These are phyloP conservation scores for Austrolebias charrua DNA, from an alignment of 2,797 vertebrate species.

Conservation along the genomic window DNA sequence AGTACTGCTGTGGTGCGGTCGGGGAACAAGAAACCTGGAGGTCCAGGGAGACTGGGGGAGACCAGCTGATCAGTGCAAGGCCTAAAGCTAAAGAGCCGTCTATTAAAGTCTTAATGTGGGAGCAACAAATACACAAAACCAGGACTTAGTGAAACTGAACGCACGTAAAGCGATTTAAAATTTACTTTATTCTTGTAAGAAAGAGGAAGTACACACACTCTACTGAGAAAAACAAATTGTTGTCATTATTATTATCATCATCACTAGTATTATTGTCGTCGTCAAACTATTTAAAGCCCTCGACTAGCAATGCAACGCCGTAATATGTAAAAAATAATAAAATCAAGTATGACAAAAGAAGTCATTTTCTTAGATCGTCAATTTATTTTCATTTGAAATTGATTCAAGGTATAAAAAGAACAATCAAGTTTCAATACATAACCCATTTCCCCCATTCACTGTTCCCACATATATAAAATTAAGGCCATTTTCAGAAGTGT, in stretches of 20 bases:
- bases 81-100: neutral
- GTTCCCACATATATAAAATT: conserved; percentile 80
- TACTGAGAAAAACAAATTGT: conserved; percentile 54
- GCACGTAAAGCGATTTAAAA: conserved; percentile 61
- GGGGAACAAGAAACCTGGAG: conserved; percentile 74
- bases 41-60: conserved; percentile 62
- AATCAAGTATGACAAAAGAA: conserved; percentile 62
- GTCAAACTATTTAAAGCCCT: conserved; percentile 42
- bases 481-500: conserved; percentile 81
- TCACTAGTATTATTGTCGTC: conserved; percentile 75
- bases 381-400: conserved; percentile 80
- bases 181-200: conserved; percentile 74
- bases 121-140: neutral
- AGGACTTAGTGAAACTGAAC: conserved; percentile 52
- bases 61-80: conserved; percentile 27
- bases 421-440: conserved; percentile 77
- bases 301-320: conserved; percentile 58
- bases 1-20: conserved; percentile 59
- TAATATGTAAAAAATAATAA: conserved; percentile 39
- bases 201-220: conserved; percentile 63
- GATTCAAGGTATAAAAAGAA: conserved; percentile 69
- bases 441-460: conserved; percentile 73
- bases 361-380: conserved; percentile 71
- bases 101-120: conserved; percentile 2
- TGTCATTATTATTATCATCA: conserved; percentile 69